phyloP scores from a whole-genome alignment of 2,888 invertebrate species.

The Melipona bicolor region DNA sequence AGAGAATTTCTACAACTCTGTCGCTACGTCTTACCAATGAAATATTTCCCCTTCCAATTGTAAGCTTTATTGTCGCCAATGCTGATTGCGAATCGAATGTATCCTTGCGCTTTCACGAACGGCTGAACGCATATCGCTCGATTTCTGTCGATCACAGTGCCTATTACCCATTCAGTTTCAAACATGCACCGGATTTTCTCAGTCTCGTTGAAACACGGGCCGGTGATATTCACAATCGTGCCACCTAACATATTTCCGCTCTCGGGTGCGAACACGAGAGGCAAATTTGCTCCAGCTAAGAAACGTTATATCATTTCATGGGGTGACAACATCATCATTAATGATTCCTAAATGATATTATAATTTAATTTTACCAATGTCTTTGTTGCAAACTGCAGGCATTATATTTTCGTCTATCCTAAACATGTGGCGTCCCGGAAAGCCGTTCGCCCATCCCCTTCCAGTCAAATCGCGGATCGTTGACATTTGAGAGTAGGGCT shows the following conservation, averaged over 20 bases:
- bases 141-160: conserved; percentile 91
- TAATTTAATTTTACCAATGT: conserved; percentile 87
- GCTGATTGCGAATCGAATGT: conserved; percentile 93
- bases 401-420: conserved; percentile 97
- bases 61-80: conserved; percentile 89
- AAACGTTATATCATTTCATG: background rate
- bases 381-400: conserved; percentile 96
- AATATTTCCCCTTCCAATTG: conserved; percentile 96
- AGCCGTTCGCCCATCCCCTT: conserved; percentile 94
- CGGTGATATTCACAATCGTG: conserved; percentile 97
- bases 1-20: too few species aligned
- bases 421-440: conserved; percentile 96
- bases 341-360: too few species aligned
- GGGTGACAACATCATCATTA: background rate
- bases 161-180: conserved; percentile 91
- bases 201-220: conserved; percentile 93
- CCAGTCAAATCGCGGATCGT: conserved; percentile 93
- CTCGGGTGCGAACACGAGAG: conserved; percentile 95
- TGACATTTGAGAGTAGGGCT: conserved; percentile 94
- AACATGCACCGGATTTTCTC: conserved; percentile 93
- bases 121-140: conserved; percentile 96
- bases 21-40: conserved; percentile 88
- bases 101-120: conserved; percentile 93
- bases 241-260: conserved; percentile 99
- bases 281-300: conserved; percentile 91